A percentile compares a stretch with the other conserved stretches of the same genome.
Conservation (phyloP, 2,888 invertebrate species). For the Agonopterix arenella region DNA sequence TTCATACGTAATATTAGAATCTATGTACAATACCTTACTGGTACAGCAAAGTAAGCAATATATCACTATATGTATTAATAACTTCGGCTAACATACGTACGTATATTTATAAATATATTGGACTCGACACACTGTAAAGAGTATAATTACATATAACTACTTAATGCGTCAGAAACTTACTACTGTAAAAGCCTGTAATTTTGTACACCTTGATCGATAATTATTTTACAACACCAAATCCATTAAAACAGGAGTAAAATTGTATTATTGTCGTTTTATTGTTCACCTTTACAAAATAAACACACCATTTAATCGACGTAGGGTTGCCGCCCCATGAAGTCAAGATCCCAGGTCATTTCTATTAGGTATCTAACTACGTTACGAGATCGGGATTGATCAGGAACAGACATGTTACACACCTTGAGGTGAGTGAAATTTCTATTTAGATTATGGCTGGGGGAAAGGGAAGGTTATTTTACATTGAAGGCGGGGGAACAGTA, state of each 20-base stretch:
- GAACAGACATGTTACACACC: too few species aligned
- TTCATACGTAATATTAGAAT: conserved; percentile 29
- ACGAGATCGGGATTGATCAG: too few species aligned
- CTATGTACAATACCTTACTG: conserved; percentile 47
- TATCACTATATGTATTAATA: conserved; percentile 41
- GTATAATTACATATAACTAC: conserved; percentile 29
- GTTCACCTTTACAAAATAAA: not conserved
- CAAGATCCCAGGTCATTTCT: not conserved
- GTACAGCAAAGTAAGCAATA: conserved; percentile 60
- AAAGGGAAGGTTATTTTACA: too few species aligned
- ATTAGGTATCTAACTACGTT: too few species aligned
- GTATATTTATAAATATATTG: conserved; percentile 31
- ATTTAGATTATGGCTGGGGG: too few species aligned
- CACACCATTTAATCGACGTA: not conserved
- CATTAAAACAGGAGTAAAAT: conserved; percentile 60
- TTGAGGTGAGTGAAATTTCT: too few species aligned
- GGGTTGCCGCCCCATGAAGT: not conserved
- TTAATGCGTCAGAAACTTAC: conserved; percentile 51
- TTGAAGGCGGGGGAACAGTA: too few species aligned
- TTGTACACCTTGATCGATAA: conserved; percentile 69
- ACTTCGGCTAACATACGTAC: conserved; percentile 36
- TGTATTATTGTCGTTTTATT: conserved; percentile 43
- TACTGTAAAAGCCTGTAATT: conserved; percentile 70
- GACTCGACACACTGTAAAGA: conserved; percentile 44
- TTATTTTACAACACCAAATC: conserved; percentile 68